These are phyloP conservation scores for Mormyrops attenuatus DNA, from an alignment of 2,797 vertebrate genomes.

Conservation along the genomic window DNA sequence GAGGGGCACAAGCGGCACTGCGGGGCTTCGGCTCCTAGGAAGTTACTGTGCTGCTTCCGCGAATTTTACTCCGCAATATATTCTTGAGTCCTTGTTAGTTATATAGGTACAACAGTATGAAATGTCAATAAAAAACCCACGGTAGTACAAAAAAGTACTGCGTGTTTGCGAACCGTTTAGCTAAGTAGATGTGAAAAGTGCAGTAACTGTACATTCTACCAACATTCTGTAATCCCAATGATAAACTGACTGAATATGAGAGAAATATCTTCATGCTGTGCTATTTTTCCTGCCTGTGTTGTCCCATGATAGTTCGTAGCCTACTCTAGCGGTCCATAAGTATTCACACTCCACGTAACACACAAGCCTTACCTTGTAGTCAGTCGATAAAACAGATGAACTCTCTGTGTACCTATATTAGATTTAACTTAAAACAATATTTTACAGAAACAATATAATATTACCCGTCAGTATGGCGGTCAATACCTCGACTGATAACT, in stretches of 20 bases:
- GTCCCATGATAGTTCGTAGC: background rate
- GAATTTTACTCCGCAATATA: background rate
- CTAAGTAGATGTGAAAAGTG: background rate
- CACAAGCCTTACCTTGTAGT: background rate
- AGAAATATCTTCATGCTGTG: background rate
- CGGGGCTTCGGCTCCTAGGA: background rate
- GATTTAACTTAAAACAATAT: background rate
- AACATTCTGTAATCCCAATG: background rate
- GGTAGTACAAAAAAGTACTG: background rate
- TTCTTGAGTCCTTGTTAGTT: background rate
- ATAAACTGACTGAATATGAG: background rate
- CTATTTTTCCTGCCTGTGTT: background rate
- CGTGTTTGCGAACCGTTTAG: background rate
- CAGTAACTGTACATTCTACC: background rate
- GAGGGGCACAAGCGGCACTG: background rate
- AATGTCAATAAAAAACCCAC: background rate
- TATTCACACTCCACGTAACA: background rate
- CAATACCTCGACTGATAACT: background rate
- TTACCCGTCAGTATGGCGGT: background rate
- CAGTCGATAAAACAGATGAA: background rate
- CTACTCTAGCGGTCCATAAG: background rate
- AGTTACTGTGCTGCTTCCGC: background rate
- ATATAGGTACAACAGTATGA: background rate
- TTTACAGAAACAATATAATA: background rate
- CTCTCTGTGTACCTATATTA: background rate